Evolutionary conservation across 2,113 vertebrate genomes (phyloP), one percentile per base, ranked within the genome.

Genomic region (Macrotus californicus): DNA sequence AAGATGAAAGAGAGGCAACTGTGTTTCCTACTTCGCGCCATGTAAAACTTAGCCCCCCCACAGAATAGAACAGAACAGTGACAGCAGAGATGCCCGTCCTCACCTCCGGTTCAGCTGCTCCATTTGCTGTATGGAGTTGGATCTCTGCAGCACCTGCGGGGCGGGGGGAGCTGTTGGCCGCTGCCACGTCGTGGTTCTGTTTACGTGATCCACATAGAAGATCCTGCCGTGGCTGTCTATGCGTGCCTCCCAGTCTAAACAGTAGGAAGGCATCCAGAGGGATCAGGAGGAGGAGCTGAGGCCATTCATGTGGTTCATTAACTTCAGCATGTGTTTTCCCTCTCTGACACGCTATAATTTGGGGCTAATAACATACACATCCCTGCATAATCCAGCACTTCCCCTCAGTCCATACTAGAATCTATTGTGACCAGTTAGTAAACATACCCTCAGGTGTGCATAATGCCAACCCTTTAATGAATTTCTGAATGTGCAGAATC

Each of bases 41-140:
- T 0, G 21, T 13, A 18, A 72, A 70, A 67, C 67, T 50, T 2
- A 87, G 72, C 81, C 88, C 90, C 39, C n/a, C 52, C 90, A 14
- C 90, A 36, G 21, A 36, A 46, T 8, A 52, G 59, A 36, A 46
- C 11, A 52, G 59, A 90, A 6, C 9, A 76, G 50, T 2, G 15
- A 11, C 0, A 14, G 36, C 7, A 19, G 16, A 34, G 9, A 21
- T 1, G 22, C 10, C 0, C 22, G 2, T 29, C 56, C 98, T 98
- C 77, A 99, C 99, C 99, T 99, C 97, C 99, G 99, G 97, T 99
- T 99, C 94, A 99, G 99, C 97, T 99, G 99, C 94, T 99, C 99
- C 99, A 99, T 99, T 95, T 99, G 99, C 98, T 99, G 99, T 46
- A 99, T 99, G 96, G 99, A 99, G 98, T 99, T 99, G 31, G 99